These are phyloP conservation scores for Mandrillus leucophaeus DNA, from an alignment of 2,113 vertebrate genomes.

Conservation along the genomic window DNA sequence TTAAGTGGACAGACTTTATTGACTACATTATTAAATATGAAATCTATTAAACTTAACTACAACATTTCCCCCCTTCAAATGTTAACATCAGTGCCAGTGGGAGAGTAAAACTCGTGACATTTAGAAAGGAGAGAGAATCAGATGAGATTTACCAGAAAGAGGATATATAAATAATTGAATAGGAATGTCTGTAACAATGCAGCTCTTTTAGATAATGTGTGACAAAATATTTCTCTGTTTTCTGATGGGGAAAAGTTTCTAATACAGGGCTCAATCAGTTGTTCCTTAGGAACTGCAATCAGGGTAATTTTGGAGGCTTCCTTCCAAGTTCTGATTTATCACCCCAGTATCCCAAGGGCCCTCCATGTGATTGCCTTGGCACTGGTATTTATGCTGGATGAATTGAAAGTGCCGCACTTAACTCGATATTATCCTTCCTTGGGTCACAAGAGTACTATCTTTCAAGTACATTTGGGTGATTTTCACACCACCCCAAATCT, in stretches of 20 bases:
- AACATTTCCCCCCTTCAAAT: slow-evolving; percentile 64
- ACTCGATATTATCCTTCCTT: slow-evolving; percentile 61
- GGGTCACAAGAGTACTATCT: slow-evolving; percentile 65
- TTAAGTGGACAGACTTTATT: slow-evolving; percentile 72
- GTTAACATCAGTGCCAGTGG: slow-evolving; percentile 69
- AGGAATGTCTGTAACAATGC: slow-evolving; percentile 71
- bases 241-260: slow-evolving; percentile 63
- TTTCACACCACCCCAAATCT: slow-evolving; percentile 45
- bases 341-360: slow-evolving; percentile 64
- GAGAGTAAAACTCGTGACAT: slow-evolving; percentile 72
- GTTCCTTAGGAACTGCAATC: slow-evolving; percentile 50
- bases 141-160: slow-evolving; percentile 78
- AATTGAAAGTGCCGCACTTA: slow-evolving; percentile 60
- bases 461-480: slow-evolving; percentile 69
- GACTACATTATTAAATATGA: slow-evolving; percentile 75
- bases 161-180: slow-evolving; percentile 79
- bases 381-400: slow-evolving; percentile 65
- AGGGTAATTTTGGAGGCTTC: slow-evolving; percentile 69
- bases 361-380: slow-evolving; percentile 72
- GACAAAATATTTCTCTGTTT: slow-evolving; percentile 71
- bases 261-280: slow-evolving; percentile 57
- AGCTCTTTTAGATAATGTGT: slow-evolving; percentile 73
- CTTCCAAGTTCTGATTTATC: slow-evolving; percentile 74
- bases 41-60: slow-evolving; percentile 77
- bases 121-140: slow-evolving; percentile 77